A percentile compares a stretch with the other conserved stretches of the same genome.
These are phyloP conservation scores for Nesogale talazaci DNA, from an alignment of 2,113 vertebrate genomes.

Conservation along the genomic window DNA sequence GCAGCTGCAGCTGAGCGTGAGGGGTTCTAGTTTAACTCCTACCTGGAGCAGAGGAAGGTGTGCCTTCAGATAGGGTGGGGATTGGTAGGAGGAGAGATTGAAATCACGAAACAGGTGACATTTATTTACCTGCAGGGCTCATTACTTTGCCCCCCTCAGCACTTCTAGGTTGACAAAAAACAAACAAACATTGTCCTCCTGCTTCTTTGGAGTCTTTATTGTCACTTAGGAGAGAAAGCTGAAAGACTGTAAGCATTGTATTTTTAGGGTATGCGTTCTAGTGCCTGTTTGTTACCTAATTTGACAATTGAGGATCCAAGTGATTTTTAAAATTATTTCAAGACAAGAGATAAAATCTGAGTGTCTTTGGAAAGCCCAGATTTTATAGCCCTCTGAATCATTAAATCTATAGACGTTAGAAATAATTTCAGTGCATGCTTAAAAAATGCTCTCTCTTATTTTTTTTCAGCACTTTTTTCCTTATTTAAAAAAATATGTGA, in stretches of 20 bases:
- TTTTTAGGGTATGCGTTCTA: conserved; percentile 13
- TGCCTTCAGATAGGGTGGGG: not conserved
- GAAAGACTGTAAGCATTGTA: not conserved
- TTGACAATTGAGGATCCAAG: conserved; percentile 21
- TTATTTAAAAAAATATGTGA: conserved; percentile 31
- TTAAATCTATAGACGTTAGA: conserved; percentile 19
- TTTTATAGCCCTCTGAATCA: not conserved
- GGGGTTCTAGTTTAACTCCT: not conserved
- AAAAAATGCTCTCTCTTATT: conserved; percentile 25
- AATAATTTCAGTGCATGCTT: not conserved
- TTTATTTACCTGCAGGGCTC: conserved; percentile 17
- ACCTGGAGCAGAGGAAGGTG: not conserved
- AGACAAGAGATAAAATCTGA: not conserved
- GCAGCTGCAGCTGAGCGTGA: not conserved
- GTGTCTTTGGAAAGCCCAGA: not conserved
- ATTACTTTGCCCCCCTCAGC: not conserved
- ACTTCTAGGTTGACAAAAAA: not conserved
- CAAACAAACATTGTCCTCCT: not conserved
- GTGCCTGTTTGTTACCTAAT: not conserved
- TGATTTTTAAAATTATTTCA: conserved; percentile 32
- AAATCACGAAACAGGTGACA: conserved; percentile 32
- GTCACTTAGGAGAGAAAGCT: not conserved
- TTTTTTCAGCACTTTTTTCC: conserved; percentile 32
- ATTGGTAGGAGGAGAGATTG: not conserved
- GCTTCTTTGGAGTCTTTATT: not conserved